Evolutionary conservation across 2,888 invertebrate species (phyloP).

Genomic region (Rosalia funebris): DNA sequence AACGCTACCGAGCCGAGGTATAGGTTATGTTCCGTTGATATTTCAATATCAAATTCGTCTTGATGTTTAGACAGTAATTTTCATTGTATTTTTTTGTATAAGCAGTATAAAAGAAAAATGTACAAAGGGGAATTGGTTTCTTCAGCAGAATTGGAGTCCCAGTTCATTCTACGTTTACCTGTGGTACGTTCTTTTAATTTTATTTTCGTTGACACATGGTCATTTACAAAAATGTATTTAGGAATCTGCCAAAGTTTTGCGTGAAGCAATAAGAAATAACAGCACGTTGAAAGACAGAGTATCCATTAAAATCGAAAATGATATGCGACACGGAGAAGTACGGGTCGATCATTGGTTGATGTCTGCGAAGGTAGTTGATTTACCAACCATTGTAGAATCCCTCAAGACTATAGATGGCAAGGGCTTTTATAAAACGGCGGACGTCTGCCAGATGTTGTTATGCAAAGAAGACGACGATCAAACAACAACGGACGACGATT

Average conservation of each 20-base stretch:
- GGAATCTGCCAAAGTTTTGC: slow-evolving; percentile 79
- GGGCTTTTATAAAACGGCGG: slow-evolving; percentile 97
- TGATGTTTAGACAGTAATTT: background rate
- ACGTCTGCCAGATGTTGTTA: slow-evolving; percentile 91
- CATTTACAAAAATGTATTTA: slow-evolving; percentile 34
- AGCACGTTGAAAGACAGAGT: slow-evolving; percentile 85
- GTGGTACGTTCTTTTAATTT: slow-evolving; percentile 43
- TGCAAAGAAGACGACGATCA: slow-evolving; percentile 90
- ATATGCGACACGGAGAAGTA: slow-evolving; percentile 89
- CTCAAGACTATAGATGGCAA: slow-evolving; percentile 96
- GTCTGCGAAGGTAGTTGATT: slow-evolving; percentile 88
- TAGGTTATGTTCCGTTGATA: too few species aligned
- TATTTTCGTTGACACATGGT: too few species aligned
- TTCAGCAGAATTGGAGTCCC: slow-evolving; percentile 59
- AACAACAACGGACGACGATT: slow-evolving; percentile 79
- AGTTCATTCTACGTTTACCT: slow-evolving; percentile 60
- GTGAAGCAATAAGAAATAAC: slow-evolving; percentile 81
- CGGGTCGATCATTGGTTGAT: slow-evolving; percentile 88
- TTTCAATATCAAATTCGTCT: too few species aligned
- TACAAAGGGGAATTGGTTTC: slow-evolving; percentile 37
- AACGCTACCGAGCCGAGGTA: too few species aligned
- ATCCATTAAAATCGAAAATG: slow-evolving; percentile 85
- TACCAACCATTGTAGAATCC: slow-evolving; percentile 92
- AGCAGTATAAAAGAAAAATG: slow-evolving; percentile 27
- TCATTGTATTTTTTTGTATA: background rate